Base-by-base conservation (phyloP, 2,113 vertebrate genomes). In the Ranitomeya variabilis region DNA sequence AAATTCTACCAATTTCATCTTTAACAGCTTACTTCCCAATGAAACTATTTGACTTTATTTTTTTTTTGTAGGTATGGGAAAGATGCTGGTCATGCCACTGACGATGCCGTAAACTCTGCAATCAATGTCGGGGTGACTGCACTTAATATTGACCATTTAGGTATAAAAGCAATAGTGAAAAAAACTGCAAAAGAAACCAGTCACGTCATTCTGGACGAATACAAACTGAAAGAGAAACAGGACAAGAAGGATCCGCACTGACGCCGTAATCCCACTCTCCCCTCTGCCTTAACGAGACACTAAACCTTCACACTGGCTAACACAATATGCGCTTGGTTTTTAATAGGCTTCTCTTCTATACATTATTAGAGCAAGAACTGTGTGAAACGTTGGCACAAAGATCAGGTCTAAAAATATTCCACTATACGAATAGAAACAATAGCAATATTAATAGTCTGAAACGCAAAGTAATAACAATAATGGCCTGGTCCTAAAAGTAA, bases 111-210 rank as follows among this genome's bases (percentile, higher is more conserved):
- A 91, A 97, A 97, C 92, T 99, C 98, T 77, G 98, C 97, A 88
- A 96, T 99, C 91, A 99, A 99, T 71, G 93, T 99, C 67, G 98
- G 98, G 3, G 66, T 98, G 90, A 95, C 98, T 45, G 98, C 98
- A 55, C 97, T 98, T 94, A 99, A 99, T 90, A 97, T 99, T 31
- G 96, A 99, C 90, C 95, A 97, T 94, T 94, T 99, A 73, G 98
- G 98, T 73, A 93, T 99, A 93, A 99, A 99, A 93, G 97, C 98
- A 18, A 93, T 98, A 86, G 98, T 97, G 91, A 98, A 98, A 92
- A 97, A 90, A 93, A 99, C 98, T 10, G 97, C 98, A 66, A 99
- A 96, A 90, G 95, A 99, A 59, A 97, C 98, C 0, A 97, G 97
- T 0, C 92, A 96, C 45, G 96, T 96, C 82, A 94, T 99, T 74